Evolutionary conservation across 2,113 vertebrate species (phyloP).

Genomic region (Turdus rufiventris): DNA sequence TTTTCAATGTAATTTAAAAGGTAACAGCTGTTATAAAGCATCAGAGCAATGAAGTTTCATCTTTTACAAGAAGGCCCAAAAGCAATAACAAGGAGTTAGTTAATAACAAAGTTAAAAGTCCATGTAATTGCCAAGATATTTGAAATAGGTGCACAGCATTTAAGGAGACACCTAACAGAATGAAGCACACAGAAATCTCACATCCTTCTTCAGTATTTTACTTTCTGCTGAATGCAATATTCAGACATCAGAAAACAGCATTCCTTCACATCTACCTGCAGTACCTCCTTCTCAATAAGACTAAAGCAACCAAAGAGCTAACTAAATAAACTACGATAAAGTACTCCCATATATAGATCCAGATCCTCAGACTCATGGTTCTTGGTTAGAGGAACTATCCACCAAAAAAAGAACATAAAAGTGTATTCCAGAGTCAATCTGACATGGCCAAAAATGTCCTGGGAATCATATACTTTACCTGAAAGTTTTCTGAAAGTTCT

Average conservation of each 20-base stretch:
- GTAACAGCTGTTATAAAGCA: neutral
- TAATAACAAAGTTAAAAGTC: neutral
- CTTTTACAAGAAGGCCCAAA: neutral
- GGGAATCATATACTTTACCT: slow-evolving; percentile 72
- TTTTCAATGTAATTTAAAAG: neutral
- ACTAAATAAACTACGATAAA: neutral
- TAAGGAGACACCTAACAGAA: neutral
- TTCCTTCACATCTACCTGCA: neutral
- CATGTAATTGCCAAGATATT: neutral
- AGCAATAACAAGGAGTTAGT: neutral
- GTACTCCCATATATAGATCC: neutral
- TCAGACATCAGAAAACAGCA: neutral
- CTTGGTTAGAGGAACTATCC: neutral
- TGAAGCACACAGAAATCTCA: neutral
- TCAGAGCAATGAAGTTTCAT: neutral
- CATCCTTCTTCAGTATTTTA: neutral
- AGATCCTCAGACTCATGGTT: neutral
- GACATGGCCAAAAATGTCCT: neutral
- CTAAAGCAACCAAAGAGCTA: neutral
- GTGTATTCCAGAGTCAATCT: neutral
- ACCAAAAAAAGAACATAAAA: neutral
- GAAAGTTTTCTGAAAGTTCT: slow-evolving; percentile 91
- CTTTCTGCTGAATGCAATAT: neutral
- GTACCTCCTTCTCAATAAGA: neutral
- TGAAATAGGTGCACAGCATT: neutral